Evolutionary conservation across 2,797 vertebrate genomes (phyloP).

Genomic region (Chelmon rostratus): DNA sequence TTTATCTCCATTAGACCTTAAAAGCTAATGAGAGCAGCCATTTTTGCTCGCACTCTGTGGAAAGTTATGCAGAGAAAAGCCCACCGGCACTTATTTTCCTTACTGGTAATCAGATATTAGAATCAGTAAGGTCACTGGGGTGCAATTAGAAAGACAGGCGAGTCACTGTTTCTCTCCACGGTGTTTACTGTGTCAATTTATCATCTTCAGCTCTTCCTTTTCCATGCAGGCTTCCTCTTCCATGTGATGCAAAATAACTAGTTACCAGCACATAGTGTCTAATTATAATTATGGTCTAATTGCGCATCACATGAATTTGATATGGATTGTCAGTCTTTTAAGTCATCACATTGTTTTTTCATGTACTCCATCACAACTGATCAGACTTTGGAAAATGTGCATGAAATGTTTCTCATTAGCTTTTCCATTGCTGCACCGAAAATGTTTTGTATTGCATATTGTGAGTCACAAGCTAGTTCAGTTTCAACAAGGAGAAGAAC

Average conservation of each 20-base stretch:
- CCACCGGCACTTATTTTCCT: conserved; percentile 56
- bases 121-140: conserved; percentile 57
- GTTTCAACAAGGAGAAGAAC: not conserved
- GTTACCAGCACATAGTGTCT: not conserved
- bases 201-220: not conserved
- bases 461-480: not conserved
- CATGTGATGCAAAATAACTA: conserved; percentile 12
- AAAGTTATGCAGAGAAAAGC: conserved; percentile 59
- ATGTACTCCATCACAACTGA: conserved; percentile 7
- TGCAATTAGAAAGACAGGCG: conserved; percentile 34
- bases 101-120: conserved; percentile 67
- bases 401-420: conserved; percentile 33
- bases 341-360: conserved; percentile 28
- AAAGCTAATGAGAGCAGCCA: conserved; percentile 69
- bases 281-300: conserved; percentile 27
- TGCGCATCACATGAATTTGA: conserved; percentile 30
- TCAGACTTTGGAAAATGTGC: conserved; percentile 26
- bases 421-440: conserved; percentile 13
- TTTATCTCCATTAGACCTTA: conserved; percentile 70
- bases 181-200: conserved; percentile 2
- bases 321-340: conserved; percentile 2
- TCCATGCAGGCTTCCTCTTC: not conserved
- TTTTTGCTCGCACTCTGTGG: conserved; percentile 47
- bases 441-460: not conserved
- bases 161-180: not conserved